These are phyloP conservation scores for Aphidius ervi DNA, from an alignment of 1,140 invertebrate species.

Conservation along the genomic window DNA sequence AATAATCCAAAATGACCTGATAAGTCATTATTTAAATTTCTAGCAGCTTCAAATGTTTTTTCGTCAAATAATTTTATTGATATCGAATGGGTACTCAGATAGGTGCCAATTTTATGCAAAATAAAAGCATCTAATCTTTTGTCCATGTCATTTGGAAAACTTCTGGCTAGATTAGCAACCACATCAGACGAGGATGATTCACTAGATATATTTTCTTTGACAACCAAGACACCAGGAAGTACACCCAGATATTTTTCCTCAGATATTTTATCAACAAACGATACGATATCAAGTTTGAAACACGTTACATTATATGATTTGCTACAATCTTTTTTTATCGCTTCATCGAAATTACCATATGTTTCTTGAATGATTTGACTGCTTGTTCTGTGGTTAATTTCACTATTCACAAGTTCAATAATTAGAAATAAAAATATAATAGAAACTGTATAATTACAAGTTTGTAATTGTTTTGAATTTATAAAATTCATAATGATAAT, in stretches of 20 bases:
- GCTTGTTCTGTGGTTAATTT: constrained; percentile 40
- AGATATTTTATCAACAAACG: constrained; percentile 68
- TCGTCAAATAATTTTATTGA: constrained; percentile 69
- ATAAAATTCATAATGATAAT: not conserved
- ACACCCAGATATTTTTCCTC: constrained; percentile 62
- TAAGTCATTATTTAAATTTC: constrained; percentile 46
- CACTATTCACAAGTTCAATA: constrained; percentile 26
- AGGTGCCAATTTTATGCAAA: constrained; percentile 65
- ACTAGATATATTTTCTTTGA: constrained; percentile 60
- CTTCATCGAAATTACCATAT: constrained; percentile 29
- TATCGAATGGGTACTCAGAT: constrained; percentile 68
- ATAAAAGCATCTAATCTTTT: constrained; percentile 73
- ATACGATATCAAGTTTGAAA: constrained; percentile 74
- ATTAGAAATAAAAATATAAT: constrained; percentile 20
- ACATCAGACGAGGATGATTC: constrained; percentile 61
- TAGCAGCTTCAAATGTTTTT: constrained; percentile 58
- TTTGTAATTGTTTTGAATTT: not conserved
- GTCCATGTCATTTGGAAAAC: constrained; percentile 71
- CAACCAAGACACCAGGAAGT: constrained; percentile 66
- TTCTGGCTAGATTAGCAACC: constrained; percentile 66
- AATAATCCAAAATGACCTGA: constrained; percentile 39
- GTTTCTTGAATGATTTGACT: constrained; percentile 41
- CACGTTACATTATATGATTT: constrained; percentile 71
- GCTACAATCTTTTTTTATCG: constrained; percentile 60
- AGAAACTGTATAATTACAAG: not conserved